These are phyloP conservation scores for Lota lota DNA, from an alignment of 2,113 vertebrate species.

Conservation along the genomic window DNA sequence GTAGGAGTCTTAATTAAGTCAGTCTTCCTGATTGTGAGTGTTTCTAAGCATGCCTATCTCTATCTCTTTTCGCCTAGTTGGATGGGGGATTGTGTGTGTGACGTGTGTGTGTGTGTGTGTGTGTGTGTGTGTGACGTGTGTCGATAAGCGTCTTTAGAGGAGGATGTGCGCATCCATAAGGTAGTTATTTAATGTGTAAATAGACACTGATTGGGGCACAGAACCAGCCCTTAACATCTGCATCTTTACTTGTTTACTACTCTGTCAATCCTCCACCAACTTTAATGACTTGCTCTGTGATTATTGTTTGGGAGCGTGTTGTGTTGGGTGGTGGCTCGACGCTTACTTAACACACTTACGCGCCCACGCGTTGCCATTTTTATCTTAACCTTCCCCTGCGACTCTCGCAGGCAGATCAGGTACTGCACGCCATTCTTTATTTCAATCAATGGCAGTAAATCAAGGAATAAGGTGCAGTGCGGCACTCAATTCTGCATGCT, in stretches of 20 bases:
- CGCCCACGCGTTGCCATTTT: conserved; percentile 28
- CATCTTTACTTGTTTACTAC: conserved; percentile 31
- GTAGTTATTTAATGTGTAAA: conserved; percentile 34
- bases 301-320: not conserved
- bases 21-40: conserved; percentile 53
- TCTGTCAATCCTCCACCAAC: not conserved
- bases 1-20: conserved; percentile 64
- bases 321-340: not conserved
- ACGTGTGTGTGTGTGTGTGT: conserved; percentile 9
- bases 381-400: conserved; percentile 44
- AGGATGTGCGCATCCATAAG: too few species aligned
- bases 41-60: conserved; percentile 55
- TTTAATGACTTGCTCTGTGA: too few species aligned
- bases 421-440: conserved; percentile 52
- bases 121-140: conserved; percentile 9
- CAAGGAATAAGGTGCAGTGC: conserved; percentile 56
- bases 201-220: conserved; percentile 1
- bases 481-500: conserved; percentile 52
- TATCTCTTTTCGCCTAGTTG: conserved; percentile 45
- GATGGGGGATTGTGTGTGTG: conserved; percentile 11
- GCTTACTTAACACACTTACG: conserved; percentile 34
- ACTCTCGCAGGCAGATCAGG: conserved; percentile 61
- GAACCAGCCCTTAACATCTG: conserved; percentile 12
- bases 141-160: too few species aligned
- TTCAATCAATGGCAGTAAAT: conserved; percentile 69